Conservation (phyloP, 1,140 invertebrate genomes). For the Nixonia krombeini region DNA sequence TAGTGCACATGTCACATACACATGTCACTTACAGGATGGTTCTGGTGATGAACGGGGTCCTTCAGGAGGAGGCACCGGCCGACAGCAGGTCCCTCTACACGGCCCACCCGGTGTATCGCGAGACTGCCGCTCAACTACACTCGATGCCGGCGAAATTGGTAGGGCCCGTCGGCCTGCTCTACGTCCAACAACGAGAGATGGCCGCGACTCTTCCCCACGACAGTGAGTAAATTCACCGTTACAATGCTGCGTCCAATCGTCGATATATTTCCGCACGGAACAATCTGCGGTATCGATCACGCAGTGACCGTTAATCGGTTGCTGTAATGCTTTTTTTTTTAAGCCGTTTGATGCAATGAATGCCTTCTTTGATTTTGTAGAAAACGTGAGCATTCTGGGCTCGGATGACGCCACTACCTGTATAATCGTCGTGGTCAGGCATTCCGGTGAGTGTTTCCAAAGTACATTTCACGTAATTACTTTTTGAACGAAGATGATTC, state of each 20-base stretch:
- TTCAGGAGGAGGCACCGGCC: conserved; percentile 86
- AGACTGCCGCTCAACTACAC: conserved; percentile 84
- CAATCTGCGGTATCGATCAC: too few relatives aligned
- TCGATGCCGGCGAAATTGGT: conserved; percentile 83
- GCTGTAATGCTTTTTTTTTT: too few relatives aligned
- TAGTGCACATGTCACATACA: too few relatives aligned
- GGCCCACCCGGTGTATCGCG: conserved; percentile 87
- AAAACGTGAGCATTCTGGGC: conserved; percentile 90
- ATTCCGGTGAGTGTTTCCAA: conserved; percentile 84
- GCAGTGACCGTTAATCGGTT: too few relatives aligned
- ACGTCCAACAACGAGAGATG: conserved; percentile 91
- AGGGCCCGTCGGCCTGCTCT: conserved; percentile 87
- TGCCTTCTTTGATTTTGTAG: conserved; percentile 65
- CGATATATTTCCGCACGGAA: background rate
- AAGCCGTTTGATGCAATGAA: too few relatives aligned
- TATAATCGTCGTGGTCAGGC: conserved; percentile 89
- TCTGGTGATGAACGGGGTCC: conserved; percentile 87
- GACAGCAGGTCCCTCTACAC: conserved; percentile 85
- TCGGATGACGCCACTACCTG: conserved; percentile 96
- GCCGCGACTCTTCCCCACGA: conserved; percentile 92
- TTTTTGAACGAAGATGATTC: too few relatives aligned
- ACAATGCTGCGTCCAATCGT: background rate
- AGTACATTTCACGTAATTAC: background rate
- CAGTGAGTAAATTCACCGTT: conserved; percentile 82
- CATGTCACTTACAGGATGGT: conserved; percentile 88